These are phyloP conservation scores for Lithophane leautieri DNA, from an alignment of 2,888 invertebrate species.

Conservation along the genomic window DNA sequence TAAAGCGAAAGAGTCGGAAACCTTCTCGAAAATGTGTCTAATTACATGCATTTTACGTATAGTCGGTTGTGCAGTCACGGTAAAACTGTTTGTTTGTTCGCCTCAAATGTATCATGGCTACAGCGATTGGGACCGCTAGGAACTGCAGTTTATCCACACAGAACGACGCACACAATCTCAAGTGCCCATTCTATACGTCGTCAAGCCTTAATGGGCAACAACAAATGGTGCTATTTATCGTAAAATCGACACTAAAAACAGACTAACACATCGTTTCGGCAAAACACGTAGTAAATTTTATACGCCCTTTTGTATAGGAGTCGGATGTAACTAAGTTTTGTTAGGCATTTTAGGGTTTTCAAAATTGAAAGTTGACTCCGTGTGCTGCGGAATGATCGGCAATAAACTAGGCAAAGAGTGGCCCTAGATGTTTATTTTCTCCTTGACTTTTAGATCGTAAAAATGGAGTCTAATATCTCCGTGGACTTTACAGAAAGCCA, in stretches of 20 bases:
- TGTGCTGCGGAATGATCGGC: conserved; percentile 60
- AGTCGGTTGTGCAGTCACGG: conserved; percentile 39
- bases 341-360: conserved; percentile 42
- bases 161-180: conserved; percentile 79
- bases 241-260: conserved; percentile 87
- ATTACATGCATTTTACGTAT: conserved; percentile 54
- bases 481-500: conserved; percentile 40
- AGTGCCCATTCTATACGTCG: conserved; percentile 83
- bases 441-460: conserved; percentile 67
- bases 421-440: conserved; percentile 67
- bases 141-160: conserved; percentile 80
- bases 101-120: conserved; percentile 70
- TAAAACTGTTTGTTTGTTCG: conserved; percentile 67
- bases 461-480: conserved; percentile 58
- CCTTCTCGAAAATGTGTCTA: conserved; percentile 53
- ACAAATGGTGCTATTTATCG: conserved; percentile 87
- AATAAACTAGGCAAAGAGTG: conserved; percentile 57
- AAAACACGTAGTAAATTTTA: conserved; percentile 81
- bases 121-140: conserved; percentile 67
- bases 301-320: conserved; percentile 67
- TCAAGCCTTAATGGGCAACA: conserved; percentile 81
- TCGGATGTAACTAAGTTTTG: conserved; percentile 52
- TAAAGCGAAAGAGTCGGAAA: conserved; percentile 31
- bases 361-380: conserved; percentile 62
- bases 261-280: conserved; percentile 83